These are phyloP conservation scores for Bucorvus abyssinicus DNA, from an alignment of 2,797 vertebrate species.

Conservation along the genomic window DNA sequence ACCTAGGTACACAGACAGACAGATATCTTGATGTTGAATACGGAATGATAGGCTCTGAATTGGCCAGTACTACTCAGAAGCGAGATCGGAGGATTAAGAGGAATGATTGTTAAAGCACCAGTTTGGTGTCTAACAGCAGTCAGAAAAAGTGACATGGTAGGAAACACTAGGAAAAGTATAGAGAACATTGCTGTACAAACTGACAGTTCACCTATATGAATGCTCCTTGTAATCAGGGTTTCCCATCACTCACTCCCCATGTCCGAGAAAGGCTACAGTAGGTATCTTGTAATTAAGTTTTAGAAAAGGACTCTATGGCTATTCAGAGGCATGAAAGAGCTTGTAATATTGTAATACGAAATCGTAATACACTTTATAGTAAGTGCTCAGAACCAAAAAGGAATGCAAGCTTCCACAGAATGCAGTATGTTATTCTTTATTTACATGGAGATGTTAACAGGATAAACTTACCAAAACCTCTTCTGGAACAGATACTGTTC, in stretches of 20 bases:
- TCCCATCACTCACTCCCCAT: background rate
- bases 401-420: background rate
- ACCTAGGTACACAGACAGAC: background rate
- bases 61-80: background rate
- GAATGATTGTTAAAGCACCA: background rate
- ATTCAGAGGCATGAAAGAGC: background rate
- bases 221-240: background rate
- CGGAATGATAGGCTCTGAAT: background rate
- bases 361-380: background rate
- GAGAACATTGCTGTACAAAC: background rate
- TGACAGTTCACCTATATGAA: background rate
- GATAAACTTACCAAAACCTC: background rate
- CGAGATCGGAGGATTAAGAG: background rate
- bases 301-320: background rate
- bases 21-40: accelerated
- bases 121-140: background rate
- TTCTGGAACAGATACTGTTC: background rate
- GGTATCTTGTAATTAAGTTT: background rate
- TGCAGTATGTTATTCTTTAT: background rate
- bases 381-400: background rate
- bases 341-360: background rate
- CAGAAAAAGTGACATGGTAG: background rate
- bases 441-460: background rate
- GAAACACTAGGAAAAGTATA: background rate
- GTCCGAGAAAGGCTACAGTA: background rate